phyloP scores from a whole-genome alignment of 1,140 invertebrate genomes.

The Drosophila sulfurigaster region DNA sequence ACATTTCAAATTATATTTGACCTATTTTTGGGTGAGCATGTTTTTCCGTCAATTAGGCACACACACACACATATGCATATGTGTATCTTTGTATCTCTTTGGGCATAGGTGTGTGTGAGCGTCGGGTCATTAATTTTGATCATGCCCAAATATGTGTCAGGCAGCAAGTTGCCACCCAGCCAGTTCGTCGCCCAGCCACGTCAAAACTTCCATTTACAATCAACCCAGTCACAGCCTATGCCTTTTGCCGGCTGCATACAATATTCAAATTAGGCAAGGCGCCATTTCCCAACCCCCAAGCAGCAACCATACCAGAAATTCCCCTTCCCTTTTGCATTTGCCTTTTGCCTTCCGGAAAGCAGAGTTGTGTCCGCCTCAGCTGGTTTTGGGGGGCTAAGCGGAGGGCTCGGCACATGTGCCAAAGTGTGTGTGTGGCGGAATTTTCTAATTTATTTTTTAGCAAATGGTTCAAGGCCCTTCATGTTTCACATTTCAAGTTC shows the following conservation, averaged over 20 bases:
- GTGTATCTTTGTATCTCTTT: constrained; percentile 21
- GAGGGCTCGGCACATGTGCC: constrained; percentile 62
- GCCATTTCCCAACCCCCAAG: constrained; percentile 43
- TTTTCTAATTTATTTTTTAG: constrained; percentile 84
- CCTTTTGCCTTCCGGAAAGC: constrained; percentile 29
- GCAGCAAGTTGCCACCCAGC: constrained; percentile 47
- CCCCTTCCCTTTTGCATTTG: constrained; percentile 38
- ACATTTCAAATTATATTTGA: constrained; percentile 33
- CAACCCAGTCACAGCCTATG: constrained; percentile 33
- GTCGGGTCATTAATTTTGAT: constrained; percentile 83
- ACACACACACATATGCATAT: constrained; percentile 23
- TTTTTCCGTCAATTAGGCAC: constrained; percentile 45
- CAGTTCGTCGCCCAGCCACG: constrained; percentile 48
- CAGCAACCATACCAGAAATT: constrained; percentile 16
- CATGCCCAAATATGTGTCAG: constrained; percentile 83
- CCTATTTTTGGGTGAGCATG: constrained; percentile 30
- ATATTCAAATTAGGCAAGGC: constrained; percentile 79
- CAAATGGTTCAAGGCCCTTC: constrained; percentile 77
- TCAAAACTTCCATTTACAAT: constrained; percentile 73
- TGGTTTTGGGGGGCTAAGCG: constrained; percentile 4
- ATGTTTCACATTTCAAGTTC: constrained; percentile 66
- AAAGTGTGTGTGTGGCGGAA: constrained; percentile 70
- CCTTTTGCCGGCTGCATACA: constrained; percentile 43
- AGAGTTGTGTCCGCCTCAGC: constrained; percentile 14
- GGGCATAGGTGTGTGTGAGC: constrained; percentile 55